These are phyloP conservation scores for Thrips palmi DNA, from an alignment of 1,140 invertebrate species.

Conservation along the genomic window DNA sequence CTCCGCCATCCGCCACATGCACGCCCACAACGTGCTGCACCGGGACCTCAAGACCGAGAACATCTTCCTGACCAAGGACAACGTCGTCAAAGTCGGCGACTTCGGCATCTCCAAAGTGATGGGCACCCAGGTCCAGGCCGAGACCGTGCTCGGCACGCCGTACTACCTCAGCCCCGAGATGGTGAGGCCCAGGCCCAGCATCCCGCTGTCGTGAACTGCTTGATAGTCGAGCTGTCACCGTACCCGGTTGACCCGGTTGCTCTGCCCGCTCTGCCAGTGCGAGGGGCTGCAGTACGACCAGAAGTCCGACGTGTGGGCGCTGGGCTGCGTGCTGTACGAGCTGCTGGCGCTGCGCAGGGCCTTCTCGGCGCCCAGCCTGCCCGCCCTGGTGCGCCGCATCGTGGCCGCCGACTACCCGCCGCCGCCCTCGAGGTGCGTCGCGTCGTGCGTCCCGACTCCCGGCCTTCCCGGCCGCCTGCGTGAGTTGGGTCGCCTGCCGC, in stretches of 20 bases:
- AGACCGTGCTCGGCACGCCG: conserved; percentile 61
- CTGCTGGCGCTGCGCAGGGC: conserved; percentile 60
- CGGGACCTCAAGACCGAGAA: conserved; percentile 64
- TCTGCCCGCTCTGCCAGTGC: conserved; percentile 30
- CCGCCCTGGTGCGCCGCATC: conserved; percentile 59
- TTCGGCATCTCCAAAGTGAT: conserved; percentile 69
- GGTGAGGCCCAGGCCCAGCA: conserved; percentile 25
- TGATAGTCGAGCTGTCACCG: not conserved
- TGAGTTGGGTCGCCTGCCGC: not conserved
- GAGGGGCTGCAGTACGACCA: conserved; percentile 59
- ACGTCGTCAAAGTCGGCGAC: conserved; percentile 49
- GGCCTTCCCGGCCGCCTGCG: too few relatives aligned
- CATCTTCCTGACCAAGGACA: conserved; percentile 51
- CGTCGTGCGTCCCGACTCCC: too few relatives aligned
- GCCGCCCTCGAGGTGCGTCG: not conserved
- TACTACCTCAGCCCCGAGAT: conserved; percentile 72
- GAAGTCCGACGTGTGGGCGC: conserved; percentile 65
- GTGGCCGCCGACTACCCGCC: conserved; percentile 32
- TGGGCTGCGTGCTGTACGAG: conserved; percentile 65
- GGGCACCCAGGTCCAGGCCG: conserved; percentile 44
- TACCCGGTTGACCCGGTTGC: conserved; percentile 14
- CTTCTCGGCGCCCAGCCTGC: conserved; percentile 57
- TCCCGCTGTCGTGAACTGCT: not conserved
- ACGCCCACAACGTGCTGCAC: conserved; percentile 52
- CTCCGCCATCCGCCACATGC: conserved; percentile 49